Conservation (phyloP, 2,113 vertebrate species). For the Heteronetta atricapilla region DNA sequence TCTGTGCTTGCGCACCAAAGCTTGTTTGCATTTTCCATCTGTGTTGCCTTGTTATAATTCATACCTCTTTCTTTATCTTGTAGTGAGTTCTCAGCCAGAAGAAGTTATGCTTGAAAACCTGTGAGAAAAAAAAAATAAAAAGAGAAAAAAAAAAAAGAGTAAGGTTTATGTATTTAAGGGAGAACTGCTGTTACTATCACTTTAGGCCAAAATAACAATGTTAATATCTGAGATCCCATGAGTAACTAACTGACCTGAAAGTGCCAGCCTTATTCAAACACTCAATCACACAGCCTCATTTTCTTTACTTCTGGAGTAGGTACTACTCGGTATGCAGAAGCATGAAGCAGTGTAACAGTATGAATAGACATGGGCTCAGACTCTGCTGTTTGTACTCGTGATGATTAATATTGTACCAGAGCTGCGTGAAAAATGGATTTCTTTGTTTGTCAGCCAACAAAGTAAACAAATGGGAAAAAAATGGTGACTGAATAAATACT, state of each 20-base stretch:
- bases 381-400: conserved; percentile 37
- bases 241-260: conserved; percentile 34
- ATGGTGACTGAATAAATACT: conserved; percentile 41
- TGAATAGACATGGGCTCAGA: conserved; percentile 47
- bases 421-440: conserved; percentile 60
- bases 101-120: background rate
- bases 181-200: conserved; percentile 11
- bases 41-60: conserved; percentile 12
- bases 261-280: background rate
- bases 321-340: conserved; percentile 51
- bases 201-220: conserved; percentile 49
- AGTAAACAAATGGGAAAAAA: conserved; percentile 54
- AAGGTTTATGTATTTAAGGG: conserved; percentile 5
- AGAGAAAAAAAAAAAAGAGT: background rate
- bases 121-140: background rate
- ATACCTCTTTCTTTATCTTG: background rate
- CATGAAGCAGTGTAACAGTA: conserved; percentile 25
- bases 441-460: conserved; percentile 59
- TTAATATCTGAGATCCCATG: conserved; percentile 31
- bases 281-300: conserved; percentile 26
- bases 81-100: background rate
- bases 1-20: background rate
- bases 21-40: background rate
- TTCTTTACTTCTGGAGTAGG: conserved; percentile 36
- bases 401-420: conserved; percentile 64